A percentile compares a stretch with the other conserved stretches of the same genome.
Evolutionary conservation across 2,888 invertebrate genomes (phyloP).

Genomic region (Polyommatus icarus): DNA sequence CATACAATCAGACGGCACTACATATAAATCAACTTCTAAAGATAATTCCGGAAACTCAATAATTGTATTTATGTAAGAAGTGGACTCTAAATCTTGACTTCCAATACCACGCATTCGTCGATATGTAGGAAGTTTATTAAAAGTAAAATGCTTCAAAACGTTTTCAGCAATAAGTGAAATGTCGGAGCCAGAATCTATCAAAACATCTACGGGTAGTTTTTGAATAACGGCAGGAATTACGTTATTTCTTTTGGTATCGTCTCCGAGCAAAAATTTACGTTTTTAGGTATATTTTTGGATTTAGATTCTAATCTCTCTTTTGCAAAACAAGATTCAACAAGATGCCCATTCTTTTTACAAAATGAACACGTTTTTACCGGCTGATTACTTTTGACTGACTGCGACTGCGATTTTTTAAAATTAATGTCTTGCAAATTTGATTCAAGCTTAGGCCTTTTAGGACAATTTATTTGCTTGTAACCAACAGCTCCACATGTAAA

Average conservation of each 20-base stretch:
- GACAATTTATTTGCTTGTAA: too few relatives aligned
- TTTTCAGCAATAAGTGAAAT: conserved; percentile 41
- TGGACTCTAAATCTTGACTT: conserved; percentile 40
- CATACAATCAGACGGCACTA: not conserved
- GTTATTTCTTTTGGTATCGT: conserved; percentile 32
- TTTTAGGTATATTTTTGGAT: too few relatives aligned
- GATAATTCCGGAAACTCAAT: conserved; percentile 41
- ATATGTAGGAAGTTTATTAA: conserved; percentile 34
- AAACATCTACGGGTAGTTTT: conserved; percentile 41
- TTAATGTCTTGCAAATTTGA: too few relatives aligned
- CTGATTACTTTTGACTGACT: too few relatives aligned
- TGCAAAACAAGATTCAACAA: too few relatives aligned
- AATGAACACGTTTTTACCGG: too few relatives aligned
- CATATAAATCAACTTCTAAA: conserved; percentile 37
- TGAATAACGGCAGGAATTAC: conserved; percentile 40
- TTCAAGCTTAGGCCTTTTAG: too few relatives aligned
- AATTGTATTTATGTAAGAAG: conserved; percentile 36
- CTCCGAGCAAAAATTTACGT: conserved; percentile 40
- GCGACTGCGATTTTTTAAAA: too few relatives aligned
- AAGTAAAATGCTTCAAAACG: conserved; percentile 37
- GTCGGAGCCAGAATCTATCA: conserved; percentile 40
- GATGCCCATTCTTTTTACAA: too few relatives aligned
- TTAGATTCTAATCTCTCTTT: too few relatives aligned
- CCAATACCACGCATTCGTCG: conserved; percentile 42
- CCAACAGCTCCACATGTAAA: too few relatives aligned